Base-by-base conservation (phyloP, 1,140 invertebrate genomes). In the Linepithema humile region DNA sequence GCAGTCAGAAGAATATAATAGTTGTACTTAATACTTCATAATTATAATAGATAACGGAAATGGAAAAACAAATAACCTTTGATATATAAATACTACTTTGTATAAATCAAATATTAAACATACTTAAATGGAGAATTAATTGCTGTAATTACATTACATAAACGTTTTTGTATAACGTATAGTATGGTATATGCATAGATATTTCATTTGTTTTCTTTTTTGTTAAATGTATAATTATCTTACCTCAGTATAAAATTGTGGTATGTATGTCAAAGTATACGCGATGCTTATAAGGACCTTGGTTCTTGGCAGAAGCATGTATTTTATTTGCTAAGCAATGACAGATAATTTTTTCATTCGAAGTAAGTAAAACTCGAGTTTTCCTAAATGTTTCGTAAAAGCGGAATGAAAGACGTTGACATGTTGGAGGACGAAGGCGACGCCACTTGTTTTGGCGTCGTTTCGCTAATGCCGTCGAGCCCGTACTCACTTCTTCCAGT, bases 391-490 rank as follows among this genome's bases (percentile, higher is more conserved):
- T 53, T 32, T 20, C 7, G 17, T 0, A 15, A 43, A 57, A 70
- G 15, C 12, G 43, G 17, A 6, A 23, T 4, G 3, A 20, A 38
- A 2, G 29, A 57, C 29, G 45, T 50, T 20, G 53, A 59, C 57
- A 48, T 17, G 3, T 17, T n/a, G 50, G 57, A 6, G 3, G 7
- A 64, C 29, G 17, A 77, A 40, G 64, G 43, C 64, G 64, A 55
- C 64, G 26, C 35, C 64, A 57, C 75, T 80, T 80, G 75, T 80
- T 80, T 80, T 55, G 64, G 48, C 35, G 48, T 38, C 45, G 35
- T 80, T 70, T 70, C 75, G 45, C 64, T 80, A 80, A 80, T 70
- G 70, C 48, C 62, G 32, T 6, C 60, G 62, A 55, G 48, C 64
- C 48, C 38, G 35, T 80, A 20, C 64, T 80, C 75, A 55, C 75